A percentile compares a stretch with the other conserved stretches of the same genome.
phyloP scores from a whole-genome alignment of 2,888 invertebrate species.

The Sarcophaga rosellei region DNA sequence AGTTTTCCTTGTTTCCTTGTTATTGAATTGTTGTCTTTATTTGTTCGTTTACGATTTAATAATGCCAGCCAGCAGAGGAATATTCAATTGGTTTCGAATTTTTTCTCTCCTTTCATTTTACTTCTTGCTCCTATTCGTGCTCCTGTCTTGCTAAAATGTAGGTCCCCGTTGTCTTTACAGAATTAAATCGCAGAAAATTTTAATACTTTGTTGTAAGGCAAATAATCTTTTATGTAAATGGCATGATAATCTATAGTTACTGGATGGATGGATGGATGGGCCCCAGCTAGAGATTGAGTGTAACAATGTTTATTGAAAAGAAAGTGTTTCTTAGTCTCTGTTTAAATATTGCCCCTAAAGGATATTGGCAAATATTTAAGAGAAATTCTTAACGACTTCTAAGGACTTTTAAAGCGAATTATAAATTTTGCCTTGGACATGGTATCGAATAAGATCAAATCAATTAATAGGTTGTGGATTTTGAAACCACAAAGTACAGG shows the following conservation, averaged over 20 bases:
- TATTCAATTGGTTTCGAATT: conserved; percentile 26
- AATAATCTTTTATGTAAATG: conserved; percentile 59
- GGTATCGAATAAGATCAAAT: too few species aligned
- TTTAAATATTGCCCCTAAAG: too few species aligned
- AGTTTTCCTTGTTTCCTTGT: conserved; percentile 5
- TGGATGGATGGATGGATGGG: not conserved
- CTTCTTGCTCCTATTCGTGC: not conserved
- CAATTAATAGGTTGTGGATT: too few species aligned
- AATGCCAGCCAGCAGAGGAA: conserved; percentile 1
- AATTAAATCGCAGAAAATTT: conserved; percentile 49
- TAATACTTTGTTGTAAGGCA: conserved; percentile 53
- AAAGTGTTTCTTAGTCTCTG: too few species aligned
- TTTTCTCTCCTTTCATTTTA: not conserved
- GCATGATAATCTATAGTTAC: conserved; percentile 46
- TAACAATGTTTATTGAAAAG: too few species aligned
- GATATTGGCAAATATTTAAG: too few species aligned
- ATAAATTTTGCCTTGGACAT: too few species aligned
- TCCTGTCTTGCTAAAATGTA: conserved; percentile 14
- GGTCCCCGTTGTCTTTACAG: conserved; percentile 26
- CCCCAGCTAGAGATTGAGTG: not conserved
- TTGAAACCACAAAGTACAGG: too few species aligned
- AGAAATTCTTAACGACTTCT: too few species aligned
- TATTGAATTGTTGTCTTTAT: conserved; percentile 63
- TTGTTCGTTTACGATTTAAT: conserved; percentile 39
- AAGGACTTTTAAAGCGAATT: too few species aligned